Evolutionary conservation across 2,113 vertebrate species (phyloP).

Genomic region (Phodopus roborovskii): DNA sequence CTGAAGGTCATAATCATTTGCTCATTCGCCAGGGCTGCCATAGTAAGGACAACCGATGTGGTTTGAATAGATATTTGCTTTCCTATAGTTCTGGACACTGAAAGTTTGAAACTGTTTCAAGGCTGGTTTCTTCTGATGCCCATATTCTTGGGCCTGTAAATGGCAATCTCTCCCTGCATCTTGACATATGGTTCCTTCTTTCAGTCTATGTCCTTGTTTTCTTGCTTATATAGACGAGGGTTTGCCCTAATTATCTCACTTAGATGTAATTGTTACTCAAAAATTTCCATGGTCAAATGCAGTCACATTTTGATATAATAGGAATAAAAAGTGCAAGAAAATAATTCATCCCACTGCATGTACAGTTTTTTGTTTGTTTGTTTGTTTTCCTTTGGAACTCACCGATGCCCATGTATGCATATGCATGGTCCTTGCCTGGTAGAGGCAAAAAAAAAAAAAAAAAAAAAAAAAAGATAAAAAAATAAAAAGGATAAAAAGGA

Average conservation of each 20-base stretch:
- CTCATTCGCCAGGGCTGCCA: neutral
- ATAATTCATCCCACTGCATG: neutral
- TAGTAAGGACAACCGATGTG: neutral
- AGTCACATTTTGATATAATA: neutral
- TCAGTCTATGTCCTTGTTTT: neutral
- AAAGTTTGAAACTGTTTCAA: neutral
- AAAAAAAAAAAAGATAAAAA: too few species aligned
- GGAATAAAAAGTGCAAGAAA: neutral
- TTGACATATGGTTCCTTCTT: neutral
- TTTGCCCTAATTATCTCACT: neutral
- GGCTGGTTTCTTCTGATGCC: neutral
- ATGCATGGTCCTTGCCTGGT: neutral
- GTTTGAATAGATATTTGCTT: neutral
- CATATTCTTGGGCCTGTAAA: neutral
- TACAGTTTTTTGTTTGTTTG: too few species aligned
- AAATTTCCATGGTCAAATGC: neutral
- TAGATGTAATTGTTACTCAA: neutral
- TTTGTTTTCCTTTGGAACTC: neutral
- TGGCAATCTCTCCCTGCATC: neutral
- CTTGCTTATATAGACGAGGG: neutral
- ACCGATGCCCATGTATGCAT: neutral
- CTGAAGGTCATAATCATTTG: neutral
- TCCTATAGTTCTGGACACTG: neutral
- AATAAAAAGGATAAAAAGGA: neutral
- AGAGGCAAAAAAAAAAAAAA: neutral